Evolutionary conservation across 2,113 vertebrate species (phyloP).

Genomic region (Nestor notabilis): DNA sequence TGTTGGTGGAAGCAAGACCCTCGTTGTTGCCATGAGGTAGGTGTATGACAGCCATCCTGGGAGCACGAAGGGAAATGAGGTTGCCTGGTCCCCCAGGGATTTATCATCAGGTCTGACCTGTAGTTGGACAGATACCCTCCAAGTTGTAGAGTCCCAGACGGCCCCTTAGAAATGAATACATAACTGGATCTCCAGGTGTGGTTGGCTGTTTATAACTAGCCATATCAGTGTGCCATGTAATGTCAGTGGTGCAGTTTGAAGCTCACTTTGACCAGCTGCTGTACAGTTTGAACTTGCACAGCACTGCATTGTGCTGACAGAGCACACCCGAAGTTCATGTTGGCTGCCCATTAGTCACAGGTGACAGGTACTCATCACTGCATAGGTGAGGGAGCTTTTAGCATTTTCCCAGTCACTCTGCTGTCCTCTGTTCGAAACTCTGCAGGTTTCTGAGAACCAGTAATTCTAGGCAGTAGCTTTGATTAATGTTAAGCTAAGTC

Average conservation of each 20-base stretch:
- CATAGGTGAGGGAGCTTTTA: not conserved
- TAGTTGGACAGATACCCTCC: not conserved
- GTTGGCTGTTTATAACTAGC: not conserved
- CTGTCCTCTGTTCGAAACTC: not conserved
- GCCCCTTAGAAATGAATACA: not conserved
- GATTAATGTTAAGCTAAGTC: not conserved
- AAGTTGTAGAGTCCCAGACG: not conserved
- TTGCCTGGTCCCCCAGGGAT: accelerated
- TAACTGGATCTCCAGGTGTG: not conserved
- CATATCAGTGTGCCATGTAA: accelerated
- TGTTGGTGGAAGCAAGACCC: not conserved
- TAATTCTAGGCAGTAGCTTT: not conserved
- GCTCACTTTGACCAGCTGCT: accelerated
- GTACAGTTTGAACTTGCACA: not conserved
- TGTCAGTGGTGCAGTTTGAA: not conserved
- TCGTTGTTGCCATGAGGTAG: accelerated
- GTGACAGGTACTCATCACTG: not conserved
- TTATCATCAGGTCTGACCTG: not conserved
- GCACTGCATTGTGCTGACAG: not conserved
- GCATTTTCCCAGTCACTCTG: not conserved
- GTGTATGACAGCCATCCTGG: not conserved
- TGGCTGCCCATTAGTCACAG: not conserved
- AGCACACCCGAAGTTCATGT: accelerated
- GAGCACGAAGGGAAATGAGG: accelerated
- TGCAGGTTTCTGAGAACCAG: not conserved